phyloP scores from a whole-genome alignment of 2,113 vertebrate genomes.

The Melanerpes aurifrons region DNA sequence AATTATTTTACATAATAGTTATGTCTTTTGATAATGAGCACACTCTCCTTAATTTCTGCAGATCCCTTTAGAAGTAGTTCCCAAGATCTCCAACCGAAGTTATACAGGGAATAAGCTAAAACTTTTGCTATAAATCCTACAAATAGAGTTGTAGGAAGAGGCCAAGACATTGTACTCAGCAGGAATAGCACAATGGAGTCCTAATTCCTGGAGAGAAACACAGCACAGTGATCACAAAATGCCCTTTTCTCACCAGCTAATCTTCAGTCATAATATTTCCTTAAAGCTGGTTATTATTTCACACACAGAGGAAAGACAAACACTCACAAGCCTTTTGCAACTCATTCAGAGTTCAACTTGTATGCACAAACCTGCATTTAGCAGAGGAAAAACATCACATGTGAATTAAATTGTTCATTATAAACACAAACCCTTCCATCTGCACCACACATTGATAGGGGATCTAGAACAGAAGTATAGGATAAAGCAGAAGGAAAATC shows the following conservation, averaged over 20 bases:
- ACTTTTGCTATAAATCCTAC: background rate
- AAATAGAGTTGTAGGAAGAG: background rate
- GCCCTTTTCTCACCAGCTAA: background rate
- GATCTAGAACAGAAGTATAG: background rate
- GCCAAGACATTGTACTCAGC: background rate
- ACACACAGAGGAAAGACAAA: background rate
- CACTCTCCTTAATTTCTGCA: background rate
- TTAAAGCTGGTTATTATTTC: background rate
- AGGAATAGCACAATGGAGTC: background rate
- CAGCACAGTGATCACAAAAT: background rate
- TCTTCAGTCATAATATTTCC: background rate
- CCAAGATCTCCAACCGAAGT: background rate
- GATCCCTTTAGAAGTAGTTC: background rate
- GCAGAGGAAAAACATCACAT: rapidly evolving
- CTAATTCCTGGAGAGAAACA: background rate
- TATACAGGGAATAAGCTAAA: background rate
- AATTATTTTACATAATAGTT: background rate
- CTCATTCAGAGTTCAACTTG: background rate
- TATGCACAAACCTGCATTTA: background rate
- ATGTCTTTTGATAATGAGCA: background rate
- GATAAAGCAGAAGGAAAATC: background rate
- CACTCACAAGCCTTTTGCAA: background rate
- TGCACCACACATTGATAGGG: background rate
- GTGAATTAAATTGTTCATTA: background rate
- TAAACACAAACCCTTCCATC: background rate